phyloP scores from a whole-genome alignment of 2,888 invertebrate genomes.

The Drosophila cyrtoloma region DNA sequence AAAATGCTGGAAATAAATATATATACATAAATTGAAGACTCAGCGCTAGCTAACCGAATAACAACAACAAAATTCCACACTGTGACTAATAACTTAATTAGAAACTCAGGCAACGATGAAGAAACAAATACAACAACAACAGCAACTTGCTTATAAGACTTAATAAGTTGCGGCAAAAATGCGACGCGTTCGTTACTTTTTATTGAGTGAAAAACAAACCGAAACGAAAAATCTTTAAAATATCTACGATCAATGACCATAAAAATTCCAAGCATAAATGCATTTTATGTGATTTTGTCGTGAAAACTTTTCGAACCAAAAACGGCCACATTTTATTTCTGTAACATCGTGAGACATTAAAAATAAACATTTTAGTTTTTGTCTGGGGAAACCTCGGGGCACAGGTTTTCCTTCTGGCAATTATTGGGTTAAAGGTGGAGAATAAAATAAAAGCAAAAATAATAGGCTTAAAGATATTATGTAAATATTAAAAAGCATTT shows the following conservation, averaged over 20 bases:
- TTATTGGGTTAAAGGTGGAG: background rate
- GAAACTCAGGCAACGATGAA: slow-evolving; percentile 56
- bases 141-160: slow-evolving; percentile 51
- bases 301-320: slow-evolving; percentile 31
- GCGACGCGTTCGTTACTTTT: slow-evolving; percentile 60
- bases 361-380: slow-evolving; percentile 60
- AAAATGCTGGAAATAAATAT: slow-evolving; percentile 6
- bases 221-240: slow-evolving; percentile 60
- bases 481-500: background rate
- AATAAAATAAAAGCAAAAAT: background rate
- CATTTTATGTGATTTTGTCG: slow-evolving; percentile 54
- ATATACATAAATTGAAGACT: slow-evolving; percentile 36
- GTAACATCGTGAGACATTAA: slow-evolving; percentile 33
- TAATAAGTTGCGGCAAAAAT: slow-evolving; percentile 73
- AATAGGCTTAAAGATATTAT: background rate
- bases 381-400: background rate
- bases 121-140: slow-evolving; percentile 26
- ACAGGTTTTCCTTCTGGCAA: slow-evolving; percentile 4
- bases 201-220: slow-evolving; percentile 78
- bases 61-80: slow-evolving; percentile 58
- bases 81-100: slow-evolving; percentile 83
- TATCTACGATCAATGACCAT: slow-evolving; percentile 55
- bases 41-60: slow-evolving; percentile 12
- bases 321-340: slow-evolving; percentile 50
- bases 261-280: slow-evolving; percentile 77